These are phyloP conservation scores for Listronotus bonariensis DNA, from an alignment of 1,140 invertebrate species.

Conservation along the genomic window DNA sequence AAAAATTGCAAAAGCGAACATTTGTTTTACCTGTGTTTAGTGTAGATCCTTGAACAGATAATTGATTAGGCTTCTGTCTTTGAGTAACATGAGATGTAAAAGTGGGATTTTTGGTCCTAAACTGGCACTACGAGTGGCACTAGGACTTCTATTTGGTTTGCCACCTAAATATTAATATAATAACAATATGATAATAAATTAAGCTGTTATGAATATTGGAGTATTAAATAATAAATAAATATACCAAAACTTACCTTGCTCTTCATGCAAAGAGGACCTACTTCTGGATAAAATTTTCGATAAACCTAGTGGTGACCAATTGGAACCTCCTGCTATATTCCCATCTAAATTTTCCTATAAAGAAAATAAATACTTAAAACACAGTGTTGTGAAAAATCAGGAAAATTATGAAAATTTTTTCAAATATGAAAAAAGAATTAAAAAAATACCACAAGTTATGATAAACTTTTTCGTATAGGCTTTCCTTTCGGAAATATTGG, in stretches of 20 bases:
- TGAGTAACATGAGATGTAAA: slow-evolving; percentile 45
- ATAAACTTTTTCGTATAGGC: too few species aligned
- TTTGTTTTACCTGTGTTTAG: slow-evolving; percentile 47
- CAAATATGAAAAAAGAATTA: too few species aligned
- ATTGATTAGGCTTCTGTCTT: slow-evolving; percentile 30
- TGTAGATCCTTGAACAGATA: slow-evolving; percentile 32
- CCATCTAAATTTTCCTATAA: slow-evolving; percentile 10
- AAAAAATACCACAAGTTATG: too few species aligned
- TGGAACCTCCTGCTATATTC: slow-evolving; percentile 26
- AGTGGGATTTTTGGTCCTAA: slow-evolving; percentile 49
- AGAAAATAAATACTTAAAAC: too few species aligned
- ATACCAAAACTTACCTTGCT: slow-evolving; percentile 30
- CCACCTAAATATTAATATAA: slow-evolving; percentile 2
- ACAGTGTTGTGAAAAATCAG: too few species aligned
- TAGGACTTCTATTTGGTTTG: slow-evolving; percentile 44
- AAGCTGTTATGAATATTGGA: background rate
- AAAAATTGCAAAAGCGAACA: too few species aligned
- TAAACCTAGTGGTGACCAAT: slow-evolving; percentile 59
- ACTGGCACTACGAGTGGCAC: slow-evolving; percentile 45
- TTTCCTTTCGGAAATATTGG: too few species aligned
- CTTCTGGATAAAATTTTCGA: slow-evolving; percentile 64
- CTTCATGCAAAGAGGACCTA: slow-evolving; percentile 59
- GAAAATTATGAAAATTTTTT: too few species aligned
- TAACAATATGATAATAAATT: background rate
- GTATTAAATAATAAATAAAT: too few species aligned